Conservation (phyloP, 2,888 invertebrate species). For the Endotricha flammealis region DNA sequence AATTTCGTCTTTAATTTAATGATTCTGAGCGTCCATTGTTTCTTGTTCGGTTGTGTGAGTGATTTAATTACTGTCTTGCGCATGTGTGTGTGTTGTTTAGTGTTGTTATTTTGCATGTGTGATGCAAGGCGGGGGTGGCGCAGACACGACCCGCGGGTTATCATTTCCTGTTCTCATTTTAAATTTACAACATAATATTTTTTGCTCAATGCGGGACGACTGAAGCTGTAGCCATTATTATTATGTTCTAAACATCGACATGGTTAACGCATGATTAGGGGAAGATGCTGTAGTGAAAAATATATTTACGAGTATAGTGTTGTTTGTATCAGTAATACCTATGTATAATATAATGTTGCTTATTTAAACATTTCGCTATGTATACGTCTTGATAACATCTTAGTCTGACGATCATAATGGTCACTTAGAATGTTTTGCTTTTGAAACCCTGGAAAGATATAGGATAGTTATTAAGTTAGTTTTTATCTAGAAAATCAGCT, state of each 20-base stretch:
- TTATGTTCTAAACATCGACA: conserved; percentile 17
- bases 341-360: too few relatives aligned
- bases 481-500: too few relatives aligned
- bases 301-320: too few relatives aligned
- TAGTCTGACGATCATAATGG: too few relatives aligned
- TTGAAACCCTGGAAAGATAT: too few relatives aligned
- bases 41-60: conserved; percentile 20
- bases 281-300: too few relatives aligned
- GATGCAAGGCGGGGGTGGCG: conserved; percentile 40
- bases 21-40: conserved; percentile 32
- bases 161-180: conserved; percentile 77
- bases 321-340: too few relatives aligned
- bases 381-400: too few relatives aligned
- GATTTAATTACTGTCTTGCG: conserved; percentile 8
- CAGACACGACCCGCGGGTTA: conserved; percentile 70
- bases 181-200: conserved; percentile 70
- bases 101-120: too few relatives aligned
- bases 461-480: too few relatives aligned
- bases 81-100: conserved; percentile 34
- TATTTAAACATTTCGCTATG: too few relatives aligned
- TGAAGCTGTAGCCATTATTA: conserved; percentile 38
- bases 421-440: too few relatives aligned
- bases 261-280: background rate
- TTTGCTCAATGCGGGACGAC: conserved; percentile 42
- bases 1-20: conserved; percentile 2